These are phyloP conservation scores for Cryptophagus acutangulus DNA, from an alignment of 2,888 invertebrate species.

Conservation along the genomic window DNA sequence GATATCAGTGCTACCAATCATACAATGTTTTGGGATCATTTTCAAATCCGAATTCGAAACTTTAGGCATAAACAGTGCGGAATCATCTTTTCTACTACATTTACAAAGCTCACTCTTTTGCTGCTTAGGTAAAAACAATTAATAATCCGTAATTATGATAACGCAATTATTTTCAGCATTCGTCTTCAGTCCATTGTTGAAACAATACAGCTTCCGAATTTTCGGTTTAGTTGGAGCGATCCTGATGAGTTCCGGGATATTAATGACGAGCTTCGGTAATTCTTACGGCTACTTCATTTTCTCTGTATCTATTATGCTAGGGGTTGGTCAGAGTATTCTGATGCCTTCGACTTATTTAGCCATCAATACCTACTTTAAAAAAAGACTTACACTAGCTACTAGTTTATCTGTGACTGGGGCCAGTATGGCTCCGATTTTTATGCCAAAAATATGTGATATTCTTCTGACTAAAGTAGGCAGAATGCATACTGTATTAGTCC, in stretches of 20 bases:
- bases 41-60: conserved; percentile 42
- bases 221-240: conserved; percentile 45
- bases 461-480: conserved; percentile 45
- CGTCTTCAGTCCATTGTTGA: conserved; percentile 47
- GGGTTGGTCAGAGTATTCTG: conserved; percentile 48
- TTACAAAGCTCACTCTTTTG: conserved; percentile 46
- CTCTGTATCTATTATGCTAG: too few relatives aligned
- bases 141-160: background rate
- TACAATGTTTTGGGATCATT: conserved; percentile 48
- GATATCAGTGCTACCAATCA: conserved; percentile 43
- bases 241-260: conserved; percentile 45
- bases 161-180: conserved; percentile 37
- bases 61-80: conserved; percentile 42
- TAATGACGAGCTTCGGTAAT: conserved; percentile 43
- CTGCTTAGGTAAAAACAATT: conserved; percentile 39
- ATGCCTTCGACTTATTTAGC: conserved; percentile 49
- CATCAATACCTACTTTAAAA: conserved; percentile 50
- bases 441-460: conserved; percentile 49
- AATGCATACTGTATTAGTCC: conserved; percentile 48
- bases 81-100: conserved; percentile 47
- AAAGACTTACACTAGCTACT: conserved; percentile 49
- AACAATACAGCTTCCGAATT: conserved; percentile 44
- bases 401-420: conserved; percentile 50
- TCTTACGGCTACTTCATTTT: background rate
- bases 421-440: conserved; percentile 49